phyloP scores from a whole-genome alignment of 2,797 vertebrate genomes.

The Chiroxiphia lanceolata region DNA sequence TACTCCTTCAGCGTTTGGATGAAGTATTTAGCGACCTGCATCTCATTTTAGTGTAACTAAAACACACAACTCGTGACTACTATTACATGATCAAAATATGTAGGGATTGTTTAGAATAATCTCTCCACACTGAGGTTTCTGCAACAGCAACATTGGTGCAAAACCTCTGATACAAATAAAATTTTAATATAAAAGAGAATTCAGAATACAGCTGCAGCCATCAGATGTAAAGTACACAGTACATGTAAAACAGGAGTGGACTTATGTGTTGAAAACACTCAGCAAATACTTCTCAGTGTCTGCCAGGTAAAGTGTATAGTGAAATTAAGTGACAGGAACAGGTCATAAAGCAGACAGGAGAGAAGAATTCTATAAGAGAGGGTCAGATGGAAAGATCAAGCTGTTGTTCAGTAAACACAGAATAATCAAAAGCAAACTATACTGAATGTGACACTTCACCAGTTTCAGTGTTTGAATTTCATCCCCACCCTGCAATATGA shows the following conservation, averaged over 20 bases:
- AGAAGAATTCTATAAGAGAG: background rate
- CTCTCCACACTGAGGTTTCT: background rate
- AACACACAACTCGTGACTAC: background rate
- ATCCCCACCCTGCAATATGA: background rate
- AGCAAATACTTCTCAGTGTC: background rate
- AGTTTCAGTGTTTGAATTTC: background rate
- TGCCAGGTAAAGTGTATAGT: background rate
- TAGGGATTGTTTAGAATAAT: background rate
- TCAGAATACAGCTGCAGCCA: background rate
- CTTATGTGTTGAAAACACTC: background rate
- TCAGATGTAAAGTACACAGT: background rate
- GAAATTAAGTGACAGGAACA: background rate
- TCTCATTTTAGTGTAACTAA: background rate
- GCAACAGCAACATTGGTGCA: background rate
- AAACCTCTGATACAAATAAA: background rate
- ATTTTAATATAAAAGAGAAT: background rate
- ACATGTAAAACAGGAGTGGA: background rate
- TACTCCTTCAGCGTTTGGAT: background rate
- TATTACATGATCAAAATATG: background rate
- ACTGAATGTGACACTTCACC: background rate
- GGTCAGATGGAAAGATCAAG: background rate
- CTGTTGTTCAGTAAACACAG: background rate
- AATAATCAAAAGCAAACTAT: background rate
- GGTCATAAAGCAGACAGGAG: background rate
- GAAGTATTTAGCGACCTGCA: background rate